A percentile compares a stretch with the other conserved stretches of the same genome.
Evolutionary conservation across 2,113 vertebrate species (phyloP).

Genomic region (Platanista minor): DNA sequence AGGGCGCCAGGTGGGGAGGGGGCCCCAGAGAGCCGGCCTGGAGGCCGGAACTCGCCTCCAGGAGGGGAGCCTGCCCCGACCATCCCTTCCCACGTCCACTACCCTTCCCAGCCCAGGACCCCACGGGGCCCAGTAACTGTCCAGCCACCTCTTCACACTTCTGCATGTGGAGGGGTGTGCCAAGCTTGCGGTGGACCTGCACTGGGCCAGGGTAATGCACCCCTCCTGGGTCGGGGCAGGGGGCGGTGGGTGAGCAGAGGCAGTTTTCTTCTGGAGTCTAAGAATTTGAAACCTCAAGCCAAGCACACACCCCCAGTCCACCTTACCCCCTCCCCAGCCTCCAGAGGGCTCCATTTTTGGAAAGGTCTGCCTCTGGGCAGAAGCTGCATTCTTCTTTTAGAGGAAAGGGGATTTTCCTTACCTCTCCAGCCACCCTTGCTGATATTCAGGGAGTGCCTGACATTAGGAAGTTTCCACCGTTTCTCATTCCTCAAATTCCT

Average conservation of each 20-base stretch:
- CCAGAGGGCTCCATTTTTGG: neutral
- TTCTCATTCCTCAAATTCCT: neutral
- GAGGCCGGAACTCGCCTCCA: neutral
- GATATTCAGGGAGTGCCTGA: neutral
- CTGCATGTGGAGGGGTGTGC: neutral
- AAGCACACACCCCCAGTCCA: too few species aligned
- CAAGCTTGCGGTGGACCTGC: neutral
- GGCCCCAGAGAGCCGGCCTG: rapidly evolving
- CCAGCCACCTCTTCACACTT: neutral
- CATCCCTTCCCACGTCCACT: neutral
- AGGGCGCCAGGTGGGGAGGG: neutral
- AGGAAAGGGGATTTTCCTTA: neutral
- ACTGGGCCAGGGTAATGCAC: neutral
- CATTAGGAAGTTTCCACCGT: neutral
- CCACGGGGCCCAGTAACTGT: rapidly evolving
- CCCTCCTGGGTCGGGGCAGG: neutral
- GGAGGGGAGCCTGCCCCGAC: neutral
- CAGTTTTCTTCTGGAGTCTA: neutral
- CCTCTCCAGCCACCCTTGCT: neutral
- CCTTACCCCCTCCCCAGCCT: neutral
- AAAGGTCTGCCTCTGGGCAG: neutral
- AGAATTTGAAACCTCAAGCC: neutral
- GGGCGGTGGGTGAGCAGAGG: neutral
- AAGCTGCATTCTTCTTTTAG: neutral
- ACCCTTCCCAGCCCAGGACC: neutral